These are phyloP conservation scores for Eudasyphora cyanicolor DNA, from an alignment of 2,888 invertebrate genomes.

Conservation along the genomic window DNA sequence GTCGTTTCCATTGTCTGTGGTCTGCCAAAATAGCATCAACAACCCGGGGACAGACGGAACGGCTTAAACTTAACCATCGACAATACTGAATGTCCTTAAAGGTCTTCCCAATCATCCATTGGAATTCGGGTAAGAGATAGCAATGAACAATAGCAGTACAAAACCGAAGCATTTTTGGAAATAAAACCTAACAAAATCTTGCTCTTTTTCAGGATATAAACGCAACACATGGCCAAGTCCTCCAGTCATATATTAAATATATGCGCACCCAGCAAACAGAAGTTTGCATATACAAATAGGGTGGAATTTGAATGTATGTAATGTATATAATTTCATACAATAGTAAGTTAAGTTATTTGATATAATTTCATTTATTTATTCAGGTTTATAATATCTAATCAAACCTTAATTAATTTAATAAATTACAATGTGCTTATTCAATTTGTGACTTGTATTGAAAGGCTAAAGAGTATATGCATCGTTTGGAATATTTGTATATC, in stretches of 20 bases:
- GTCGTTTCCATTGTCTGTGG: conserved; percentile 12
- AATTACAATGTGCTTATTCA: no score
- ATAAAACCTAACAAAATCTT: background rate
- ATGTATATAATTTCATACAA: no score
- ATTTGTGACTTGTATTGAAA: no score
- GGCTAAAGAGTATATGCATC: no score
- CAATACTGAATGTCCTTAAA: conserved; percentile 43
- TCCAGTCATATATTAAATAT: background rate
- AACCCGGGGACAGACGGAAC: background rate
- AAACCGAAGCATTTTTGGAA: conserved; percentile 4
- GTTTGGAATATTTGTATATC: no score
- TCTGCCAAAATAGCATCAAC: background rate
- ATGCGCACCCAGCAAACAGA: no score
- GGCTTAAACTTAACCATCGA: background rate
- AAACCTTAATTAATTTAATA: no score
- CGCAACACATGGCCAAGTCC: background rate
- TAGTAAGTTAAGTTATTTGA: no score
- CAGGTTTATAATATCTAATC: no score
- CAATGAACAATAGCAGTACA: background rate
- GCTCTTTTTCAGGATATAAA: background rate
- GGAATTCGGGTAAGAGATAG: conserved; percentile 28
- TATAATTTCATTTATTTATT: no score
- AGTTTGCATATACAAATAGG: no score
- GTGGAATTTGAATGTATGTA: no score
- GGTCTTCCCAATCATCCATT: conserved; percentile 22